Percentiles rank a stretch among this genome's conserved stretches.
Evolutionary conservation across 2,113 vertebrate genomes (phyloP).

Genomic region (Ciconia boyciana): DNA sequence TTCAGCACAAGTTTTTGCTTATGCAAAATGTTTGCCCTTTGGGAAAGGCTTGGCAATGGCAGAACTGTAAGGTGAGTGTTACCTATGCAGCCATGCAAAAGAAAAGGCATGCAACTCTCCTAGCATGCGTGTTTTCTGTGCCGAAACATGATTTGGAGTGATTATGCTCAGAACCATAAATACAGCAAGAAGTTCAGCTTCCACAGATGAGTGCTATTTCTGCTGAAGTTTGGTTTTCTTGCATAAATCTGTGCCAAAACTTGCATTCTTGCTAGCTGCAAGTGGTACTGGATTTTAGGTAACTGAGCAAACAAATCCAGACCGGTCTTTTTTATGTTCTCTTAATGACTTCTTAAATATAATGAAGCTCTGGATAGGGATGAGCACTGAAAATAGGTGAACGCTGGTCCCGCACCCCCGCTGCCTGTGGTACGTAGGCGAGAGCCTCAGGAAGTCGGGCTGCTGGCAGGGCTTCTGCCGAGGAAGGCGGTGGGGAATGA

Average conservation of each 20-base stretch:
- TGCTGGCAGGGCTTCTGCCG: not conserved
- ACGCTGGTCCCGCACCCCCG: not conserved
- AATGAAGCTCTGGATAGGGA: not conserved
- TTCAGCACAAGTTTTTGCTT: not conserved
- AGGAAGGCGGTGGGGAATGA: not conserved
- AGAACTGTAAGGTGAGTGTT: not conserved
- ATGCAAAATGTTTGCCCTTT: not conserved
- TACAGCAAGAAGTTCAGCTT: not conserved
- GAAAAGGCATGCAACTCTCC: not conserved
- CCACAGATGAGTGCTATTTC: not conserved
- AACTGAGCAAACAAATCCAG: not conserved
- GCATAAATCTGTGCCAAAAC: not conserved
- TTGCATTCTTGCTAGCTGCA: not conserved
- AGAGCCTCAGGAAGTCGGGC: rapidly evolving
- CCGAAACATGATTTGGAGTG: not conserved
- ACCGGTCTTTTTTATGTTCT: not conserved
- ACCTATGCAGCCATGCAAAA: not conserved
- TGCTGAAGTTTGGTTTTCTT: not conserved
- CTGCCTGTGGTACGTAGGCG: rapidly evolving
- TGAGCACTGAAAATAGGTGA: not conserved
- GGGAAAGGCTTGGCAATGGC: not conserved
- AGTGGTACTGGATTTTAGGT: not conserved
- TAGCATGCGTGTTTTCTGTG: not conserved
- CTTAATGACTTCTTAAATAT: not conserved
- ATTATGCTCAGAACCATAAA: not conserved